Conservation (phyloP, 2,797 vertebrate genomes). For the Parauchenoglanis punctatus region DNA sequence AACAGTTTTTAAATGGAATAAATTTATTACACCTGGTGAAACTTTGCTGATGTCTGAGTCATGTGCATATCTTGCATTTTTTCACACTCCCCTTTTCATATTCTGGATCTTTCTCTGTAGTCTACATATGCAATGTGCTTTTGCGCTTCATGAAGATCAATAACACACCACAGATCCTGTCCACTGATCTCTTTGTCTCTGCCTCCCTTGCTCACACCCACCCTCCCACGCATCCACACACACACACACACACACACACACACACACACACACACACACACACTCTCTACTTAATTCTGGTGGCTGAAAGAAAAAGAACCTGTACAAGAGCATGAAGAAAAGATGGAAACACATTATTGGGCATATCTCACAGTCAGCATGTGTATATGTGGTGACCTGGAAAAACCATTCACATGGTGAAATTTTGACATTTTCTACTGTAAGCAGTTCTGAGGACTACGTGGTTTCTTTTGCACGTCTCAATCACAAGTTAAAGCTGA, state of each 20-base stretch:
- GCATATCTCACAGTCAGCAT: neutral
- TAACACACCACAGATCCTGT: neutral
- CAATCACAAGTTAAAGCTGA: neutral
- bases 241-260: neutral
- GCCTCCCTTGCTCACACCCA: neutral
- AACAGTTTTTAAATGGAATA: neutral
- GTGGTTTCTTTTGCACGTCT: neutral
- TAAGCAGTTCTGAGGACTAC: neutral
- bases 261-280: neutral
- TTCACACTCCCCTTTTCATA: neutral
- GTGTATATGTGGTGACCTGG: neutral
- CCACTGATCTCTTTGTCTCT: conserved; percentile 4
- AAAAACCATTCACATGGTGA: neutral
- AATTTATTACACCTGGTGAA: neutral
- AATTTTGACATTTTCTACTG: neutral
- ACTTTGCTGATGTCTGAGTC: neutral
- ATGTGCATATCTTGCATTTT: neutral
- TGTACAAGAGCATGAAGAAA: neutral
- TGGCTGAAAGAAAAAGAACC: neutral
- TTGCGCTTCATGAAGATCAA: conserved; percentile 3
- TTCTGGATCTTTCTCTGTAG: neutral
- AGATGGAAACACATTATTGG: neutral
- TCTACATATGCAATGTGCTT: neutral
- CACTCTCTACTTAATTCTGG: neutral
- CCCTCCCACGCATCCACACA: neutral